Base-by-base conservation (phyloP, 2,113 vertebrate genomes). In the Chloroceryle aenea region DNA sequence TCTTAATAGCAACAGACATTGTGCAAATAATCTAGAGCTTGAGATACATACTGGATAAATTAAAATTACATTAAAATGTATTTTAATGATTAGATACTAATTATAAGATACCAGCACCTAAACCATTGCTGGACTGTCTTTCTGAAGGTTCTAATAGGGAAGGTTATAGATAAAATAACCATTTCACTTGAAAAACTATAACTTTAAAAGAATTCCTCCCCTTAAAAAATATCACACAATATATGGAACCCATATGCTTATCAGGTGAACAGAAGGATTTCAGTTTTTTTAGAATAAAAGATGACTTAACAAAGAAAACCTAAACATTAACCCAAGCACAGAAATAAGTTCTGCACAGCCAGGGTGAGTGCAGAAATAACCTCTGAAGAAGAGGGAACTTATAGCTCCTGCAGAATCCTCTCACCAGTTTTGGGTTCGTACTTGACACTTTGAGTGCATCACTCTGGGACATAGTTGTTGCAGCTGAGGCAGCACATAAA, bases 311-410 rank as follows among this genome's bases (percentile, higher is more conserved):
- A 87, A 95, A 78, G 81, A 94, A 96, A 96, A 48, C 26, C 68
- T 73, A 83, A 89, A 86, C 73, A 87, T 89, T 85, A 91, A 93
- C 55, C 47, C 55, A 66, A 89, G 53, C 58, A 63, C 53, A 86
- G 77, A 95, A 95, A 86, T 79, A 87, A 94, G 91, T 83, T 90
- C 59, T 83, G 36, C 78, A 56, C 85, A 89, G 32, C 62, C 64
- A 87, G 45, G 45, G 40, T 77, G 69, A 85, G 48, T 42, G 61
- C 40, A 90, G 84, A 90, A 93, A 89, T 71, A 61, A 89, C 43
- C 68, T 71, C 84, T 92, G n/a, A n/a, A 58, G 26, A 86, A 61
- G n/a, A 66, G 18, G 20, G 27, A 83, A 96, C 92, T 88, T 95
- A 94, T 66, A 56, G 75, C 43, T 84, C 25, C 67, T 83, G 42